A percentile compares a stretch with the other conserved stretches of the same genome.
Conservation (phyloP, 2,888 invertebrate genomes). For the Desoria tigrina region DNA sequence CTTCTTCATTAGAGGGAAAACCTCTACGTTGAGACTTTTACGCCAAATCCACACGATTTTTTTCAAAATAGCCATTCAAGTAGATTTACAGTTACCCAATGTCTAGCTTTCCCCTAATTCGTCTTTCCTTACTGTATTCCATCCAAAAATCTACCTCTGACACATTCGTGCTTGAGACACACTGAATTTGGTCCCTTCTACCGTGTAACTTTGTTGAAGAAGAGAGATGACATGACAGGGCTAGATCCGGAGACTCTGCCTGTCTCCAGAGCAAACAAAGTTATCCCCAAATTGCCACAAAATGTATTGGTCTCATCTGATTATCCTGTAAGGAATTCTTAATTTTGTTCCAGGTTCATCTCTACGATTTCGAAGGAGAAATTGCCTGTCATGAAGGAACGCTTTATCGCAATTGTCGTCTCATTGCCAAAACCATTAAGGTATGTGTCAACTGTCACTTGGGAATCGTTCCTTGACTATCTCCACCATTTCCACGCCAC, state of each 20-base stretch:
- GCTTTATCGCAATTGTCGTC: conserved; percentile 52
- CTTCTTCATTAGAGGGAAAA: not conserved
- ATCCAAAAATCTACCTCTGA: no score
- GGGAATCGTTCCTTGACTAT: conserved; percentile 25
- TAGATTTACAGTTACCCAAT: no score
- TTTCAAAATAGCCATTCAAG: no score
- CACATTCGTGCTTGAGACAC: no score
- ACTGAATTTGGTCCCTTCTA: no score
- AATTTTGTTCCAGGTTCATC: conserved; percentile 45
- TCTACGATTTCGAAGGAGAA: conserved; percentile 54
- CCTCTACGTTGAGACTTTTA: conserved; percentile 4
- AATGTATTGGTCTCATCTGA: conserved; percentile 8
- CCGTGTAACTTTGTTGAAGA: no score
- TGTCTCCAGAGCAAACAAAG: no score
- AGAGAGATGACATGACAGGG: no score
- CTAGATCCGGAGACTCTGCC: no score
- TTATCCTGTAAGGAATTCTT: conserved; percentile 19
- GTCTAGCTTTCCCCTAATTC: no score
- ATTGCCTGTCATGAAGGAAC: conserved; percentile 51
- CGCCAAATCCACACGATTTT: not conserved
- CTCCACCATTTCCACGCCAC: conserved; percentile 17
- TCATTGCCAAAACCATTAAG: conserved; percentile 54
- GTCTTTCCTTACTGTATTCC: no score
- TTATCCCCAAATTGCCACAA: no score
- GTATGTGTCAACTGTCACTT: conserved; percentile 39